Percentiles rank a stretch among this genome's conserved stretches.
Conservation (phyloP, 2,113 vertebrate species). For the Ailurus styani region DNA sequence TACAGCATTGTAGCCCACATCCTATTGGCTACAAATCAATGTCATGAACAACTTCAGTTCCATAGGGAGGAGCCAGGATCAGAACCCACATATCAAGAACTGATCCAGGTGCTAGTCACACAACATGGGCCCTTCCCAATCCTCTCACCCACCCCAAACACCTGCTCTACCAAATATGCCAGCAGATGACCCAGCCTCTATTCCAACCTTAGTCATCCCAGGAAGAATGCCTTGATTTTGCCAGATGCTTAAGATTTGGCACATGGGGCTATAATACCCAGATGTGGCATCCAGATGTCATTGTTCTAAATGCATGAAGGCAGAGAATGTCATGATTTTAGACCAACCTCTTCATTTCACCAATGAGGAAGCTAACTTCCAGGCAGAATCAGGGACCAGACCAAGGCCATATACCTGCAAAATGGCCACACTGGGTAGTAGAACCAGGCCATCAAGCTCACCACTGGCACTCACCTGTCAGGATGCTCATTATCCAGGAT, state of each 20-base stretch:
- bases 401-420: background rate
- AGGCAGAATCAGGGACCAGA: background rate
- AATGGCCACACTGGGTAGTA: background rate
- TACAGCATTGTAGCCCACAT: too few species aligned
- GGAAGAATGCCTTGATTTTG: background rate
- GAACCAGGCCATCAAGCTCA: background rate
- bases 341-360: background rate
- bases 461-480: background rate
- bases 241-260: background rate
- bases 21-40: background rate
- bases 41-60: background rate
- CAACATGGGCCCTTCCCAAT: too few species aligned
- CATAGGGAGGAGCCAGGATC: background rate
- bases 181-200: background rate
- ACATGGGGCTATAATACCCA: rapidly evolving
- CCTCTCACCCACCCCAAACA: background rate
- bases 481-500: background rate
- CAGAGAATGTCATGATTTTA: background rate
- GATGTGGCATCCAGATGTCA: background rate
- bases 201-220: background rate
- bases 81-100: background rate
- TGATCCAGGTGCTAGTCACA: background rate
- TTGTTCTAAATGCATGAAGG: background rate
- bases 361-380: background rate
- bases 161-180: background rate